Conservation (phyloP, 2,113 vertebrate species). For the Xenopus borealis region DNA sequence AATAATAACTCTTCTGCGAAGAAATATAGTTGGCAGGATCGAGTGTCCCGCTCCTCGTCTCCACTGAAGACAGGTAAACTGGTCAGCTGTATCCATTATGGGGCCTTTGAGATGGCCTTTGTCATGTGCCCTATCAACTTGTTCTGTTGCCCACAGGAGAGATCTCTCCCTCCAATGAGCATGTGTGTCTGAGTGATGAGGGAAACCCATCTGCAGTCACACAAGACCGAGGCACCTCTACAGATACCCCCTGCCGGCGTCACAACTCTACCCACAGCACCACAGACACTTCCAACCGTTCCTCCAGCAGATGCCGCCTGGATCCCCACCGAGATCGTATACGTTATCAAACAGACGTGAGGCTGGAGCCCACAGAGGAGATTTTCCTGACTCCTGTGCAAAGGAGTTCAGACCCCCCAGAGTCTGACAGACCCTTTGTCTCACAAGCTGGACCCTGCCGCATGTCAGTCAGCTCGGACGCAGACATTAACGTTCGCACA, state of each 20-base stretch:
- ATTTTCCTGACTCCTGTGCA: conserved; percentile 93
- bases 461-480: conserved; percentile 90
- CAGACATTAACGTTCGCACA: conserved; percentile 80
- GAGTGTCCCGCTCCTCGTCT: conserved; percentile 88
- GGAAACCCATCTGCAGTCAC: conserved; percentile 81
- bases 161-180: conserved; percentile 82
- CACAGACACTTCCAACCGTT: conserved; percentile 56
- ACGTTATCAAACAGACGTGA: conserved; percentile 84
- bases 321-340: conserved; percentile 79
- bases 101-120: no score
- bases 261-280: conserved; percentile 72
- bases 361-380: conserved; percentile 90
- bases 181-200: conserved; percentile 93
- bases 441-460: conserved; percentile 82
- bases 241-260: conserved; percentile 80
- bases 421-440: conserved; percentile 76
- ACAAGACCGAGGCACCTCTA: conserved; percentile 93
- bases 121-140: background rate
- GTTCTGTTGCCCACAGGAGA: conserved; percentile 68
- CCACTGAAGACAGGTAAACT: conserved; percentile 89
- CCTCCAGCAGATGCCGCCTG: conserved; percentile 53
- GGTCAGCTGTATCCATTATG: no score
- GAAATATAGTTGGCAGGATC: conserved; percentile 98
- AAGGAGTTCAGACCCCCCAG: conserved; percentile 74
- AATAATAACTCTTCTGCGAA: conserved; percentile 98